Evolutionary conservation across 2,113 vertebrate species (phyloP).

Genomic region (Sula dactylatra): DNA sequence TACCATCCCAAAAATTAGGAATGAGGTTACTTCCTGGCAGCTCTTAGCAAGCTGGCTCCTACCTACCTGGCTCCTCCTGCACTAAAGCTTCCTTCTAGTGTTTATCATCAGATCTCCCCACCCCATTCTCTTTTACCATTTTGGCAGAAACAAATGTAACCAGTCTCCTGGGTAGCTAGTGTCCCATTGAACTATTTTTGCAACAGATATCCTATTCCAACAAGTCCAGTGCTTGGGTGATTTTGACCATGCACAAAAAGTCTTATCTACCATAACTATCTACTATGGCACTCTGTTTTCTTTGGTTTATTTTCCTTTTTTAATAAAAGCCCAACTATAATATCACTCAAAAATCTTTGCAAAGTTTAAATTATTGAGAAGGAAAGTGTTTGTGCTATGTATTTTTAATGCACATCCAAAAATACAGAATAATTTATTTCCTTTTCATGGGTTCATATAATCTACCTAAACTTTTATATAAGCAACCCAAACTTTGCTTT

Average conservation of each 20-base stretch:
- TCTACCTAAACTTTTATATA: neutral
- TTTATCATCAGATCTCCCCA: neutral
- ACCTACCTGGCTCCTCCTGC: neutral
- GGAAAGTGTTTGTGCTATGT: neutral
- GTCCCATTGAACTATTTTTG: neutral
- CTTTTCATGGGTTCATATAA: neutral
- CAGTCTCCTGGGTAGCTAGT: neutral
- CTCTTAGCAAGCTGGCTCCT: neutral
- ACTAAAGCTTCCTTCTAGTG: neutral
- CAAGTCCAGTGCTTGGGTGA: neutral
- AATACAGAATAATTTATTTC: neutral
- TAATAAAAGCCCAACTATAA: neutral
- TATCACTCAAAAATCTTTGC: neutral
- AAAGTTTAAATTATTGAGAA: neutral
- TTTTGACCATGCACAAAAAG: neutral
- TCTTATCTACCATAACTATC: neutral
- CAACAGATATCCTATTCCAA: neutral
- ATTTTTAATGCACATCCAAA: neutral
- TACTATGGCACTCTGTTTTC: neutral
- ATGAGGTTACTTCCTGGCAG: neutral
- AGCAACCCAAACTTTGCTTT: neutral
- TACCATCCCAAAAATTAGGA: no score
- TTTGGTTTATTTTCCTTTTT: neutral
- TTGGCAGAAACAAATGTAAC: neutral
- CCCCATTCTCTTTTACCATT: neutral